Evolutionary conservation across 1,140 invertebrate genomes (phyloP), one percentile per base, ranked within the genome.

Genomic region (Drosophila nikananu): DNA sequence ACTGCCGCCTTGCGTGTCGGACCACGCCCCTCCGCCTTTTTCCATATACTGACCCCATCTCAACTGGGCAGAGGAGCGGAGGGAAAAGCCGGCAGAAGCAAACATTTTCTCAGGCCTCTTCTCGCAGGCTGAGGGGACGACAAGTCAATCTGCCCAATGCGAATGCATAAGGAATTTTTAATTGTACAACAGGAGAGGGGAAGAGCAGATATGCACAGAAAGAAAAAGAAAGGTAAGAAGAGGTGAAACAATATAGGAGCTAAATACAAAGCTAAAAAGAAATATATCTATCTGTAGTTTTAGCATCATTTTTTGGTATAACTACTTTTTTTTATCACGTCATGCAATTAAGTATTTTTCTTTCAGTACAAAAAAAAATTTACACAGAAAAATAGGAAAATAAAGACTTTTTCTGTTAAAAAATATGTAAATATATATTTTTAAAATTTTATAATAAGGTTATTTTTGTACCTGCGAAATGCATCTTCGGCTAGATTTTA

Each of bases 1-100:
- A 23, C 48, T 62, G 51, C 62, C 64, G 51, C 67, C 54, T 83
- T 48, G 80, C 80, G 70, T 82, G 80, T 58, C 73, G 70, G 61
- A 25, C 73, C 59, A 37, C 44, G 67, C 54, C 67, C n/a, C 54
- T 42, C 7, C 19, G 2, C 39, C 25, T 46, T 52, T 55, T 57
- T 35, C 39, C 25, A 42, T 51, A 51, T 49, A 64, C 65, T 54
- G 67, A 70, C 67, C 65, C 37, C n/a, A 21, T 21, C 49, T 27
- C 49, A 6, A 5, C n/a, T 52, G n/a, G 25, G 6, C 30, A 13
- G 39, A 21, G 21, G 58, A 5, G 55, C 15, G 44, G 12, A 44
- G 32, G 44, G 32, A 37, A 41, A 13, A 8, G 42, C 51, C 42
- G 19, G 23, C 27, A 32, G 57, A 55, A 42, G 39, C 58, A 42